These are phyloP conservation scores for Spodoptera littoralis DNA, from an alignment of 2,888 invertebrate species.

Conservation along the genomic window DNA sequence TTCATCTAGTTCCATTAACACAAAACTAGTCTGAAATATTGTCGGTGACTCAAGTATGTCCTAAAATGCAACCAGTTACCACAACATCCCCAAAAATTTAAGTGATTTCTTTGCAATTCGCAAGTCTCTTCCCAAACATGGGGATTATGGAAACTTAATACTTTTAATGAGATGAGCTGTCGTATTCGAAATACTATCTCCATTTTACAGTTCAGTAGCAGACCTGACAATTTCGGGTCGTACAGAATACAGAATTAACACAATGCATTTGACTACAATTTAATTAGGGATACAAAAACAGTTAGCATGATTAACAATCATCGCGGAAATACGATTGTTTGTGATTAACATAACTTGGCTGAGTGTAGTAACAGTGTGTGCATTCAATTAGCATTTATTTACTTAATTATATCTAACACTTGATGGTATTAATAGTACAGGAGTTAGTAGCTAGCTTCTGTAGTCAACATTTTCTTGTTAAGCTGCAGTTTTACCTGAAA, in stretches of 20 bases:
- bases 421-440: slow-evolving; percentile 7
- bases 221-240: too few species aligned
- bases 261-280: slow-evolving; percentile 1
- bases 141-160: too few species aligned
- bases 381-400: slow-evolving; percentile 62
- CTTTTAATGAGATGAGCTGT: too few species aligned
- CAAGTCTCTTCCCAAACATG: too few species aligned
- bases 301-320: slow-evolving; percentile 21
- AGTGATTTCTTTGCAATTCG: too few species aligned
- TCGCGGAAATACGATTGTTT: slow-evolving; percentile 21
- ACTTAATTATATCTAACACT: slow-evolving; percentile 46
- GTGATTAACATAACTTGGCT: slow-evolving; percentile 52
- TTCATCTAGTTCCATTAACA: too few species aligned
- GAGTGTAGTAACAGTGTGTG: slow-evolving; percentile 54
- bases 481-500: slow-evolving; percentile 58
- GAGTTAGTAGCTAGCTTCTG: slow-evolving; percentile 29
- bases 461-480: slow-evolving; percentile 3
- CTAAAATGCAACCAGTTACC: too few species aligned
- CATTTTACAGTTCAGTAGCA: too few species aligned
- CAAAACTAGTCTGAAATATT: too few species aligned
- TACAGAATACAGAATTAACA: slow-evolving; percentile 1
- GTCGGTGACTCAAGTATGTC: too few species aligned
- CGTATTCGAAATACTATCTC: too few species aligned
- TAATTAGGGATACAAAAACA: slow-evolving; percentile 10
- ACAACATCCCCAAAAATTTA: too few species aligned